Evolutionary conservation across 1,140 invertebrate genomes (phyloP).

Genomic region (Solenopsis fugax): DNA sequence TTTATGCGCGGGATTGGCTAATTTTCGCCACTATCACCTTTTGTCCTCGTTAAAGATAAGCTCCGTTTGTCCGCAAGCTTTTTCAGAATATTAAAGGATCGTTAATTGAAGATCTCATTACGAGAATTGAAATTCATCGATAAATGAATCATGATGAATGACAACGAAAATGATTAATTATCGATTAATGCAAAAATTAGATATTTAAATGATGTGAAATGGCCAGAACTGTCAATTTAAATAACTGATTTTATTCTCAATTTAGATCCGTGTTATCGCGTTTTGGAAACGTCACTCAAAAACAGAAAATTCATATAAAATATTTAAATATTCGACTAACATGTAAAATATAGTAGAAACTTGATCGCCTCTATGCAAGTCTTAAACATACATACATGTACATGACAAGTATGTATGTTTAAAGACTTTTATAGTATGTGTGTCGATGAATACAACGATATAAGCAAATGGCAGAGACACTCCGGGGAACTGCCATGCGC

Average conservation of each 20-base stretch:
- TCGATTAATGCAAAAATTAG: not conserved
- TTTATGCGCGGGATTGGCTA: constrained; percentile 65
- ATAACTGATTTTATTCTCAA: not conserved
- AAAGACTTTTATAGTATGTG: not conserved
- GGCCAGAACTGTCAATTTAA: not conserved
- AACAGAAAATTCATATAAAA: constrained; percentile 19
- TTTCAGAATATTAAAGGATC: not conserved
- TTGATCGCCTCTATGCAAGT: not conserved
- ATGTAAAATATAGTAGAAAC: not conserved
- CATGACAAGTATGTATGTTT: not conserved
- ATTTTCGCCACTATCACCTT: constrained; percentile 43
- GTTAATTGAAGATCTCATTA: not conserved
- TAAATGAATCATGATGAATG: not conserved
- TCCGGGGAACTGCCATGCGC: constrained; percentile 13
- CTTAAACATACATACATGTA: not conserved
- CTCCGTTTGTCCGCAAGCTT: not conserved
- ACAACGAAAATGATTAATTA: not conserved
- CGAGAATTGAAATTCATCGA: not conserved
- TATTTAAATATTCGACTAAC: not conserved
- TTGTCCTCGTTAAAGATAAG: constrained; percentile 38
- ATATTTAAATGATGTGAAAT: not conserved
- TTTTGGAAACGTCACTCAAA: not conserved
- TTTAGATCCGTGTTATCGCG: not conserved
- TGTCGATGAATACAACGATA: not conserved
- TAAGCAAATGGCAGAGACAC: constrained; percentile 5